These are phyloP conservation scores for Deroplatys truncata DNA, from an alignment of 2,888 invertebrate species.

Conservation along the genomic window DNA sequence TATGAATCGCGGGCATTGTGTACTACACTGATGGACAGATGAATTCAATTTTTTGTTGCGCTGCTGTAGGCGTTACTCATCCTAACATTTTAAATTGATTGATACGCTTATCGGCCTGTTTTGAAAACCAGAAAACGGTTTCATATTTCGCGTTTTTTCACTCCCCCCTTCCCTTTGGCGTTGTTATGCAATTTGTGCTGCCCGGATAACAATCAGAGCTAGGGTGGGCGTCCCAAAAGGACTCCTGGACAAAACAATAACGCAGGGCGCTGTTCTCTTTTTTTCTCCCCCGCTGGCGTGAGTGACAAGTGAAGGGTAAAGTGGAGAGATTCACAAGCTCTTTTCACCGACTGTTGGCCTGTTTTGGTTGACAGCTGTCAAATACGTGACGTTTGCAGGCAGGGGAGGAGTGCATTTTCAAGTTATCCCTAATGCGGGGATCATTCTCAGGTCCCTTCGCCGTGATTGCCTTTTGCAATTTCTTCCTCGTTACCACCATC, in stretches of 20 bases:
- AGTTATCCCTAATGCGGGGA: background rate
- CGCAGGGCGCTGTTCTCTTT: background rate
- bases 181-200: slow-evolving; percentile 7
- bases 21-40: background rate
- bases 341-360: slow-evolving; percentile 2
- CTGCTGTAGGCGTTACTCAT: background rate
- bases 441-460: background rate
- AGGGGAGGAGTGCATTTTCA: background rate
- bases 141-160: background rate
- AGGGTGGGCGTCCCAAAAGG: background rate
- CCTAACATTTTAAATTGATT: background rate
- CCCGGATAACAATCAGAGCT: background rate
- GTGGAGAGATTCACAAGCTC: background rate
- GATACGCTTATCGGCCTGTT: slow-evolving; percentile 1
- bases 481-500: background rate
- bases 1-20: background rate
- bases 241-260: slow-evolving; percentile 2
- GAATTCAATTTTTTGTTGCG: background rate
- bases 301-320: slow-evolving; percentile 16
- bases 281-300: background rate
- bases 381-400: background rate
- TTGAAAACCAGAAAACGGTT: background rate
- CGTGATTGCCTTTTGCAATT: background rate
- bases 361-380: slow-evolving; percentile 16
- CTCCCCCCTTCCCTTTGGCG: background rate